A percentile compares a stretch with the other conserved stretches of the same genome.
Conservation (phyloP, 2,797 vertebrate genomes). For the Intellagama lesueurii region DNA sequence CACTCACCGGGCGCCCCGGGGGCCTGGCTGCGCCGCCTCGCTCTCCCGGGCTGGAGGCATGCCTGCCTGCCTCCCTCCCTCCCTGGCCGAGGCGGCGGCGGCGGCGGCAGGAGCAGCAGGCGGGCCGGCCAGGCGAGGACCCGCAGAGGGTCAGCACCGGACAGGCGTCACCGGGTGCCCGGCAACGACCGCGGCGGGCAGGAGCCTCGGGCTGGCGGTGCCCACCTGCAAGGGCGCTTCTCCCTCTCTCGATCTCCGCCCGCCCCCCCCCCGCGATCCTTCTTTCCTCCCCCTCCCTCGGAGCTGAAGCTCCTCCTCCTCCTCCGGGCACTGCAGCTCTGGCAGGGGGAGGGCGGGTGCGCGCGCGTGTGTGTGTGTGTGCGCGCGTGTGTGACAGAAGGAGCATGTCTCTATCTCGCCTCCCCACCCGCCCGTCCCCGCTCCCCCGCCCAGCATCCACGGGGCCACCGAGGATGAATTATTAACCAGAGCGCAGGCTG, state of each 20-base stretch:
- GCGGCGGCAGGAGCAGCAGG: background rate
- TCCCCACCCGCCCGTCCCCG: slow-evolving; percentile 2
- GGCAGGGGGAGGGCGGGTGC: background rate
- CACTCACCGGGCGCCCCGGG: background rate
- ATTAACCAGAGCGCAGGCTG: background rate
- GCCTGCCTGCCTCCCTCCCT: background rate
- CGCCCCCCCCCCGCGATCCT: background rate
- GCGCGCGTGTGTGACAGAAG: background rate
- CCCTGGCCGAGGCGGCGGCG: background rate
- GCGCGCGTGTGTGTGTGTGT: background rate
- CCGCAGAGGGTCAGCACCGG: background rate
- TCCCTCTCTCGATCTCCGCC: background rate
- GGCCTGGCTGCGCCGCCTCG: no score
- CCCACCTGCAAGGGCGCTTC: background rate
- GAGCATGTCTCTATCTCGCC: background rate
- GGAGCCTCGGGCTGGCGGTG: background rate
- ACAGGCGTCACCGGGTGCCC: background rate
- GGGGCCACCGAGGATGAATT: background rate
- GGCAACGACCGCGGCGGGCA: background rate
- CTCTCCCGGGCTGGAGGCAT: background rate
- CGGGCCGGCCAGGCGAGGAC: background rate
- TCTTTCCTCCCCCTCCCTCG: no score
- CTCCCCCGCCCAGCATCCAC: background rate
- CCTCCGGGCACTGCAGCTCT: background rate
- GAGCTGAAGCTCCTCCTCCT: background rate